Evolutionary conservation across 2,888 invertebrate genomes (phyloP).

Genomic region (Protodeltote pygarga): DNA sequence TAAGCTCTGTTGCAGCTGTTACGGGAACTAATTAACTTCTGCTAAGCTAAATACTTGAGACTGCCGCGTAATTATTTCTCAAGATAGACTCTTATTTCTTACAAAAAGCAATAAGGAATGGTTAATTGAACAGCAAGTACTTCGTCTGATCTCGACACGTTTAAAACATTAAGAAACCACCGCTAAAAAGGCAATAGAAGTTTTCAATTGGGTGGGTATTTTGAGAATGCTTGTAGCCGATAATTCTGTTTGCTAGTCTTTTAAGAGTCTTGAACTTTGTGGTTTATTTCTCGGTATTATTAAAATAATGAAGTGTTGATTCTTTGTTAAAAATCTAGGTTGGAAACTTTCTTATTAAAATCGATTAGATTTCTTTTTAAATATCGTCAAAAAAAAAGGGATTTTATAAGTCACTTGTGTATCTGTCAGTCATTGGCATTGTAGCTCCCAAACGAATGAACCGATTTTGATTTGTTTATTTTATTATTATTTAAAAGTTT

Average conservation of each 20-base stretch:
- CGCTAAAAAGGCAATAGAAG: conserved; percentile 12
- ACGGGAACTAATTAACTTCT: conserved; percentile 73
- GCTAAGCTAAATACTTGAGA: conserved; percentile 67
- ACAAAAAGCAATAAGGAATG: conserved; percentile 50
- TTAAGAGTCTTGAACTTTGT: not conserved
- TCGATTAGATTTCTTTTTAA: too few relatives aligned
- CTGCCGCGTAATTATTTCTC: conserved; percentile 58
- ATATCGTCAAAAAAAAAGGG: too few relatives aligned
- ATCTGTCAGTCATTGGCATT: too few relatives aligned
- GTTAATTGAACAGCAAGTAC: conserved; percentile 49
- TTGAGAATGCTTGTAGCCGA: conserved; percentile 13
- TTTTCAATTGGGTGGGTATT: conserved; percentile 29
- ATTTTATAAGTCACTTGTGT: too few relatives aligned
- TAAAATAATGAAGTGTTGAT: not conserved
- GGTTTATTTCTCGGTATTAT: not conserved
- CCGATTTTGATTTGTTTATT: too few relatives aligned
- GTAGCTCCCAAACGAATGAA: too few relatives aligned
- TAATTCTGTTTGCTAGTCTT: conserved; percentile 8
- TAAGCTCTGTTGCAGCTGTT: conserved; percentile 60
- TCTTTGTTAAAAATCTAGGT: not conserved
- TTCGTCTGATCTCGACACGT: conserved; percentile 31
- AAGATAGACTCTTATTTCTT: conserved; percentile 49
- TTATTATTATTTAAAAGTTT: too few relatives aligned
- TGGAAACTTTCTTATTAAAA: too few relatives aligned
- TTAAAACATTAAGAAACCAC: conserved; percentile 39